Evolutionary conservation across 2,888 invertebrate species (phyloP), one percentile per base, ranked within the genome.

Genomic region (Ornithoptera priamus): DNA sequence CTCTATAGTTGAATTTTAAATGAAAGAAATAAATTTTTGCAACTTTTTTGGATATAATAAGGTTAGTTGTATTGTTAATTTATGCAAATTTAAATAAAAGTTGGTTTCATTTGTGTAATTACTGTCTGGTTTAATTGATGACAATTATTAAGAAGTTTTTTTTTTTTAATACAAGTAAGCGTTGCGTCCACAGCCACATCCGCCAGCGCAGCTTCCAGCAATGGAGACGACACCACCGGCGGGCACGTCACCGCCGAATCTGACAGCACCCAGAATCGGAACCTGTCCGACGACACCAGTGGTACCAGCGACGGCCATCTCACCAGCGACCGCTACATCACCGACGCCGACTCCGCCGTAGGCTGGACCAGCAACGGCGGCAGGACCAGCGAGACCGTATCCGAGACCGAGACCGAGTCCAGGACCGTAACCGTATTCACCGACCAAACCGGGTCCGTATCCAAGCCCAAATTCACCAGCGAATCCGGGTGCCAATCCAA

Each of bases 221-320:
- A 82, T 78, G 64, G 79, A 73, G 39, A 82, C 83, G 15, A 67
- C 57, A 20, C 82, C 83, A 61, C 73, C 76, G 56, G 79, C 79
- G 5, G 74, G 77, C 56, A 78, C 73, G 57, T 42, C 42, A 15
- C 65, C 65, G 17, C 65, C 65, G 46, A 58, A 57, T 65, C 58
- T 65, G 2, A 84, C 81, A 24, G 75, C 76, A 61, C 82, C 82
- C 46, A 78, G 65, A 46, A 82, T 78, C 10, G 82, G 82, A 17
- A 83, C 79, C 58, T 77, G 75, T 46, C 83, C 83, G 53, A 75
- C 73, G 59, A 84, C 75, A 18, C 72, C 62, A 20, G 82, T 79
- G 65, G 72, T 71, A 36, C 82, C 84, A n/a, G 70, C 84, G n/a
- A 83, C 76, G 17, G 74, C 77, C 71, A 82, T 74, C 70, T 82